Conservation (phyloP, 1,140 invertebrate genomes). For the Eumaeus atala region DNA sequence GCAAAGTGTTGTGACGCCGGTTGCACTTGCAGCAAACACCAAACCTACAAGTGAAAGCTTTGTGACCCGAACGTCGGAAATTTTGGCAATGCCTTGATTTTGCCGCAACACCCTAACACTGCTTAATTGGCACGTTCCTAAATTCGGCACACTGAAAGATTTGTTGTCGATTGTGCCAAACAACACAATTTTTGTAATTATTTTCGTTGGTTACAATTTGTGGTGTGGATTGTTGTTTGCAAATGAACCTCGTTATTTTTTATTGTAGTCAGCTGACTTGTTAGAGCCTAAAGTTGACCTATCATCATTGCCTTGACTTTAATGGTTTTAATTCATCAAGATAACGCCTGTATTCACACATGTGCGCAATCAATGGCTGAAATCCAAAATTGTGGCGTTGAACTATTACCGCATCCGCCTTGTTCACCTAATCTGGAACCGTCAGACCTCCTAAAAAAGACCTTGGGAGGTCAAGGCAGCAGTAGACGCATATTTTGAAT, state of each 20-base stretch:
- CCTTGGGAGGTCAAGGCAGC: no score
- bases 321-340: no score
- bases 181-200: slow-evolving; percentile 7
- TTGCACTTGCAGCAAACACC: slow-evolving; percentile 17
- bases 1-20: slow-evolving; percentile 18
- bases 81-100: slow-evolving; percentile 17
- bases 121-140: not conserved
- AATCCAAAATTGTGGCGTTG: no score
- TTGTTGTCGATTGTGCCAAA: not conserved
- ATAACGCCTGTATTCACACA: no score
- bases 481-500: no score
- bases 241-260: not conserved
- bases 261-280: not conserved
- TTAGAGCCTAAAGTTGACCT: slow-evolving; percentile 12
- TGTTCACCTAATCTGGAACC: no score
- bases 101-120: not conserved
- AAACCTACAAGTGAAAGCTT: slow-evolving; percentile 9
- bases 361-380: no score
- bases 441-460: no score
- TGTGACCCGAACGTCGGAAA: slow-evolving; percentile 19
- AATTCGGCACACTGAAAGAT: not conserved
- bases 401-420: no score
- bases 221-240: not conserved
- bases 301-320: not conserved
- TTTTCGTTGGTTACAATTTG: not conserved